phyloP scores from a whole-genome alignment of 35 echinoderm and acorn worm species.

The Heliocidaris erythrogramma region DNA sequence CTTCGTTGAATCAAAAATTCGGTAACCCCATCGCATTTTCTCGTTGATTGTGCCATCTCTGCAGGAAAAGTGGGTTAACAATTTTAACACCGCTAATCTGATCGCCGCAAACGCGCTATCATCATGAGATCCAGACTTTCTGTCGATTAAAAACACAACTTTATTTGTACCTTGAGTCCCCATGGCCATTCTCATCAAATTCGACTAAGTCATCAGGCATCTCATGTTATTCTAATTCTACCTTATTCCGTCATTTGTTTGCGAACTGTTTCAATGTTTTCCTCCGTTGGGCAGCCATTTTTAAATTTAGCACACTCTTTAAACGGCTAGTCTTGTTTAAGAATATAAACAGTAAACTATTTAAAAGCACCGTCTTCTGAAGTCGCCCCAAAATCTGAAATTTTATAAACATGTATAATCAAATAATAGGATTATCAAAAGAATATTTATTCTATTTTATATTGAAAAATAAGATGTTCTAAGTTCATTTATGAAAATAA shows the following conservation, averaged over 20 bases:
- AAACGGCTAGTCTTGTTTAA: background rate
- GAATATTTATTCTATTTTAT: background rate
- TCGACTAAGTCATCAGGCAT: background rate
- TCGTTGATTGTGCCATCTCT: background rate
- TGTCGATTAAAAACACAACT: slow-evolving; percentile 33
- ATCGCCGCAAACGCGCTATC: slow-evolving; percentile 4
- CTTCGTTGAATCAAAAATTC: slow-evolving; percentile 29
- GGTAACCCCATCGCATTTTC: slow-evolving; percentile 31
- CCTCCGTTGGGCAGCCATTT: slow-evolving; percentile 50
- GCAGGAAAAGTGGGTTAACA: slow-evolving; percentile 4
- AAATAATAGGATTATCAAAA: background rate
- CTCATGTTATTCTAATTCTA: background rate
- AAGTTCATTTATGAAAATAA: background rate
- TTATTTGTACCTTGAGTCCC: slow-evolving; percentile 7
- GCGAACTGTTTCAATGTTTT: slow-evolving; percentile 4
- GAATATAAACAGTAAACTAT: background rate
- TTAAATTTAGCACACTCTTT: slow-evolving; percentile 28
- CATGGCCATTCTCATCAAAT: background rate
- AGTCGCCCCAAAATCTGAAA: background rate
- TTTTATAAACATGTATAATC: background rate
- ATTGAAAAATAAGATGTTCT: background rate
- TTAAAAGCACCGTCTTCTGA: too few species aligned
- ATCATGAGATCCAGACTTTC: background rate
- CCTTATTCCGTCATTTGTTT: background rate
- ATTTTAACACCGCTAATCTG: slow-evolving; percentile 33